Evolutionary conservation across 1,140 invertebrate species (phyloP).

Genomic region (Xylocopa sonorina): DNA sequence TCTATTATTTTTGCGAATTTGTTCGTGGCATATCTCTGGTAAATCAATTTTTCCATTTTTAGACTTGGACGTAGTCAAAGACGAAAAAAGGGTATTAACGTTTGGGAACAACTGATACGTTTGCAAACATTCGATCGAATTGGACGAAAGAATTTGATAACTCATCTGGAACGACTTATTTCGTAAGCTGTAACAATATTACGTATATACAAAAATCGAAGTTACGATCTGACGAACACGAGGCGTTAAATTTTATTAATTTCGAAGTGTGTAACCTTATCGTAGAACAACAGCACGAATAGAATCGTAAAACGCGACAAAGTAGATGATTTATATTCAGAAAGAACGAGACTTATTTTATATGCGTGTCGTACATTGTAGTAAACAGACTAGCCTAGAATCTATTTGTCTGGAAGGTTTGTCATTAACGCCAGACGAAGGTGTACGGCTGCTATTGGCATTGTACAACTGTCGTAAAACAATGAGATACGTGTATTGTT

Average conservation of each 20-base stretch:
- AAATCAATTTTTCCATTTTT: not conserved
- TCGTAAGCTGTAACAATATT: not conserved
- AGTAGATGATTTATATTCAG: not conserved
- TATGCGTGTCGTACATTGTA: constrained; percentile 13
- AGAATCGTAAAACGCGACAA: not conserved
- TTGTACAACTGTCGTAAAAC: constrained; percentile 61
- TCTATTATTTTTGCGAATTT: too few relatives aligned
- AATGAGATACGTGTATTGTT: constrained; percentile 60
- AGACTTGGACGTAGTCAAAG: constrained; percentile 2
- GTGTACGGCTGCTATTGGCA: constrained; percentile 53
- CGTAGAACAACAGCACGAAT: not conserved
- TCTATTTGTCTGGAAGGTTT: constrained; percentile 60
- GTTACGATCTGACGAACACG: not conserved
- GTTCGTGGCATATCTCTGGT: not conserved
- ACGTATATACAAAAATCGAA: not conserved
- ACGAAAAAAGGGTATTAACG: not conserved
- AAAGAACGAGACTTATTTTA: not conserved
- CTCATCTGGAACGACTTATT: not conserved
- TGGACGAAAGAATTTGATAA: constrained; percentile 24
- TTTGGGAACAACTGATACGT: constrained; percentile 31
- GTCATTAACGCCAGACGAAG: constrained; percentile 50
- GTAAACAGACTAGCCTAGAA: constrained; percentile 45
- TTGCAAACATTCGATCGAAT: constrained; percentile 20
- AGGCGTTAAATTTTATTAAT: not conserved
- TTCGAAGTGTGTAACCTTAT: not conserved